A percentile compares a stretch with the other conserved stretches of the same genome.
Evolutionary conservation across 2,113 vertebrate species (phyloP).

Genomic region (Hydrolagus affinis): DNA sequence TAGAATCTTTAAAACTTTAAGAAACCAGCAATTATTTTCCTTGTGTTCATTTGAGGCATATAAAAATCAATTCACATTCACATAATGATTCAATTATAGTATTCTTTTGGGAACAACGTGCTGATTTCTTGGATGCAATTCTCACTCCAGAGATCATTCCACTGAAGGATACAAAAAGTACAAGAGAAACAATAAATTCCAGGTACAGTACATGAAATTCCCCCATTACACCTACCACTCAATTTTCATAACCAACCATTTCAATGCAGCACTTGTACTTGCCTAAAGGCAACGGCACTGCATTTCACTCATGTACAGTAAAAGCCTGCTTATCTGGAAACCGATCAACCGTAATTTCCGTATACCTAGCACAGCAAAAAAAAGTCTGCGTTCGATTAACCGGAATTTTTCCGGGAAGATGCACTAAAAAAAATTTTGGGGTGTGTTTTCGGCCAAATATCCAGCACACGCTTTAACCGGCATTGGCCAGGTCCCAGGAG

Average conservation of each 20-base stretch:
- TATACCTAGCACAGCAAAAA: no score
- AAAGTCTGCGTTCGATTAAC: no score
- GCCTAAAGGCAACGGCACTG: neutral
- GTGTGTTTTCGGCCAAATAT: no score
- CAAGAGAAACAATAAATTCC: neutral
- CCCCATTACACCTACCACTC: slow-evolving; percentile 42
- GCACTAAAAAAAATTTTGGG: no score
- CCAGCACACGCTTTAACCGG: no score
- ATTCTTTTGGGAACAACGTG: neutral
- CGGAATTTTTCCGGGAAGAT: no score
- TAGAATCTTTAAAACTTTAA: slow-evolving; percentile 17
- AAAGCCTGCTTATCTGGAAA: no score
- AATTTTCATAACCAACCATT: neutral
- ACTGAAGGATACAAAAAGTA: slow-evolving; percentile 15
- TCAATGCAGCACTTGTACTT: neutral
- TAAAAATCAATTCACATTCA: slow-evolving; percentile 29
- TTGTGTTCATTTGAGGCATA: neutral
- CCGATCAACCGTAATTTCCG: neutral
- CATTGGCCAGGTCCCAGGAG: no score
- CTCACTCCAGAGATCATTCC: neutral
- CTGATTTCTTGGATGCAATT: slow-evolving; percentile 26
- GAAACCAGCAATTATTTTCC: slow-evolving; percentile 24
- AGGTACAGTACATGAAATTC: neutral
- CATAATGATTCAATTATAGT: neutral
- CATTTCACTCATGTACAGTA: neutral